phyloP scores from a whole-genome alignment of 2,888 invertebrate genomes.

The Microchrysa polita region DNA sequence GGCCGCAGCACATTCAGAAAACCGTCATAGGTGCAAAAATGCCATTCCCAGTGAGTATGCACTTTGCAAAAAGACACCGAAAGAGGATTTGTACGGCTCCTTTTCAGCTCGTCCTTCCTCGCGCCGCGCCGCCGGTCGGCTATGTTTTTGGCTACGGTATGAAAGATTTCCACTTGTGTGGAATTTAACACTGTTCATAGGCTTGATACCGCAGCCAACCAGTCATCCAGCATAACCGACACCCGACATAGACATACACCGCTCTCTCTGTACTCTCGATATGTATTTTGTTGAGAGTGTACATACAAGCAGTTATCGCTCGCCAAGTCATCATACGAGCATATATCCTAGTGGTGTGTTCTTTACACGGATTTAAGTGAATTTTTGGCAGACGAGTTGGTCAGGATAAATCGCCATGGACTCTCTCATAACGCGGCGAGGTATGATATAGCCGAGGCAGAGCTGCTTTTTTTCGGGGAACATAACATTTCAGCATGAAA shows the following conservation, averaged over 20 bases:
- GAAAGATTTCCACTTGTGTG: conserved; percentile 3
- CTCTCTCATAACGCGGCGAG: background rate
- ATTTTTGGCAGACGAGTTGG: conserved; percentile 46
- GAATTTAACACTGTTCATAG: background rate
- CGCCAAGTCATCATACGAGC: conserved; percentile 2
- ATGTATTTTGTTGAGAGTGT: background rate
- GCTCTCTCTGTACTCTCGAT: too few relatives aligned
- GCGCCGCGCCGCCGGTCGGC: too few relatives aligned
- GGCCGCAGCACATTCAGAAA: too few relatives aligned
- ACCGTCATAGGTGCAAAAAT: conserved; percentile 11
- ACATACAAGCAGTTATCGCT: background rate
- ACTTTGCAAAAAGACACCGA: background rate
- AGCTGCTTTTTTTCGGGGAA: background rate
- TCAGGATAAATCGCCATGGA: conserved; percentile 27
- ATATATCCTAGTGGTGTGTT: conserved; percentile 33
- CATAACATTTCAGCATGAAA: background rate
- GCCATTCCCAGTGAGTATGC: background rate
- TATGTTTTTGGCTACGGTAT: background rate
- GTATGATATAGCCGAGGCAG: background rate
- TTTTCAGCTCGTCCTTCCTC: too few relatives aligned
- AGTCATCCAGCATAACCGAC: too few relatives aligned
- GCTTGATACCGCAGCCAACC: background rate
- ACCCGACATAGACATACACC: too few relatives aligned
- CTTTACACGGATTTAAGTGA: conserved; percentile 48
- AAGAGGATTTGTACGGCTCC: background rate